phyloP scores from a whole-genome alignment of 2,113 vertebrate species.

The Aptenodytes patagonicus region DNA sequence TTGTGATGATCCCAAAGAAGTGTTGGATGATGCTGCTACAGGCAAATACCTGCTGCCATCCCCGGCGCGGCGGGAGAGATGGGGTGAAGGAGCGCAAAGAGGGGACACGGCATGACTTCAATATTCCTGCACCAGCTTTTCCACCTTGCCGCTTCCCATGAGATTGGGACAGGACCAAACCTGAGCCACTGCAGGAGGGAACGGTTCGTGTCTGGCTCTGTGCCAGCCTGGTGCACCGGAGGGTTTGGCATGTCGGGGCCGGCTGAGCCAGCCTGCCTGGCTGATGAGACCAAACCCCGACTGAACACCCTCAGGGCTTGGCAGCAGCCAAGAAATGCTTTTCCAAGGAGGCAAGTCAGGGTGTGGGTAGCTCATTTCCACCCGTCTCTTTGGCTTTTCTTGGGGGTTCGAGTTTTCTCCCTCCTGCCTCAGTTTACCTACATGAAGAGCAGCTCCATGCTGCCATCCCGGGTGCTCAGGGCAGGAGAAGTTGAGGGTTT shows the following conservation, averaged over 20 bases:
- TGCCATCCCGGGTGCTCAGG: accelerated
- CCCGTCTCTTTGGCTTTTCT: background rate
- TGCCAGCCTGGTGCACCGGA: accelerated
- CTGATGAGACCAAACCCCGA: background rate
- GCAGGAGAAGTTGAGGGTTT: background rate
- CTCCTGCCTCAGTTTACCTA: background rate
- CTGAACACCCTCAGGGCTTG: background rate
- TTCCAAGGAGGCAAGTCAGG: background rate
- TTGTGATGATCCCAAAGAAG: background rate
- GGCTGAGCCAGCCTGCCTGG: background rate
- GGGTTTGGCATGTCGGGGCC: background rate
- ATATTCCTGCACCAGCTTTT: background rate
- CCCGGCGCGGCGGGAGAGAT: accelerated
- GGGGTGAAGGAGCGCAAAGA: background rate
- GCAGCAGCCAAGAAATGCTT: background rate
- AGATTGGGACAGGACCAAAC: background rate
- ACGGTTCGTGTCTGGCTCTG: accelerated
- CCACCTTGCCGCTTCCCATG: accelerated
- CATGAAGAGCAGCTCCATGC: background rate
- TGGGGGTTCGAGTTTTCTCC: background rate
- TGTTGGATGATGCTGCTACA: accelerated
- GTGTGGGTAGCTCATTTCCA: background rate
- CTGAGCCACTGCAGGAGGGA: background rate
- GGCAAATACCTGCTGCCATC: background rate
- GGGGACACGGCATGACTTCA: background rate